These are phyloP conservation scores for Lasiommata megera DNA, from an alignment of 2,888 invertebrate species.

Conservation along the genomic window DNA sequence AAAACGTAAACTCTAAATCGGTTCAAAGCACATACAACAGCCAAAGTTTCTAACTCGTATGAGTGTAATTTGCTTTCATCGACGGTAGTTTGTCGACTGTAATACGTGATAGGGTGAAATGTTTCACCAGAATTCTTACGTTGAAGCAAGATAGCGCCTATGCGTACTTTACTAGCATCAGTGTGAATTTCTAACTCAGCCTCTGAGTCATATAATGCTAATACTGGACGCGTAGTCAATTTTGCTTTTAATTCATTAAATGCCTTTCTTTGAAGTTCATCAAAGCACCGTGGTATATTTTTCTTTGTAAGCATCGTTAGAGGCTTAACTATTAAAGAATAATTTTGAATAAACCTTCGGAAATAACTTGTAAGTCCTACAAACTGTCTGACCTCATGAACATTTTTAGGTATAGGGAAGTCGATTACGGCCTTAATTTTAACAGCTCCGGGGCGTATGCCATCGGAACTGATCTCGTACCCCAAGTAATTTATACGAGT, in stretches of 20 bases:
- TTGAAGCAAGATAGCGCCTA: constrained; percentile 11
- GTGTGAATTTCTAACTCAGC: background rate
- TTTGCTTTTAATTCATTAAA: constrained; percentile 15
- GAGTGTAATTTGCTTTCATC: constrained; percentile 17
- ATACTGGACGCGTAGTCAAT: background rate
- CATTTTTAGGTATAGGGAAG: constrained; percentile 34
- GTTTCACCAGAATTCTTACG: background rate
- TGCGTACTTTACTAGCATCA: constrained; percentile 4
- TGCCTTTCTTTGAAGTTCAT: background rate
- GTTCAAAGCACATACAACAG: constrained; percentile 29
- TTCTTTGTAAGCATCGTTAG: constrained; percentile 16
- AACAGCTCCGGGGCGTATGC: constrained; percentile 33
- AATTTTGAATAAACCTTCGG: constrained; percentile 34
- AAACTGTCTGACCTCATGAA: constrained; percentile 40
- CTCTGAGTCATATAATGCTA: background rate
- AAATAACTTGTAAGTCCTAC: constrained; percentile 34
- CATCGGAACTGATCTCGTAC: constrained; percentile 31
- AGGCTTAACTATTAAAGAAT: constrained; percentile 22
- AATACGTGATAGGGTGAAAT: constrained; percentile 11
- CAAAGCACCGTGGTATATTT: constrained; percentile 19
- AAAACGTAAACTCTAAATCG: constrained; percentile 32
- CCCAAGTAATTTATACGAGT: constrained; percentile 35
- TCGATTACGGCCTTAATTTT: constrained; percentile 33
- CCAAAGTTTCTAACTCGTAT: constrained; percentile 31
- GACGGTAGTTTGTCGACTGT: constrained; percentile 24